Base-by-base conservation (phyloP, 2,797 vertebrate genomes). In the Dipus sagitta region DNA sequence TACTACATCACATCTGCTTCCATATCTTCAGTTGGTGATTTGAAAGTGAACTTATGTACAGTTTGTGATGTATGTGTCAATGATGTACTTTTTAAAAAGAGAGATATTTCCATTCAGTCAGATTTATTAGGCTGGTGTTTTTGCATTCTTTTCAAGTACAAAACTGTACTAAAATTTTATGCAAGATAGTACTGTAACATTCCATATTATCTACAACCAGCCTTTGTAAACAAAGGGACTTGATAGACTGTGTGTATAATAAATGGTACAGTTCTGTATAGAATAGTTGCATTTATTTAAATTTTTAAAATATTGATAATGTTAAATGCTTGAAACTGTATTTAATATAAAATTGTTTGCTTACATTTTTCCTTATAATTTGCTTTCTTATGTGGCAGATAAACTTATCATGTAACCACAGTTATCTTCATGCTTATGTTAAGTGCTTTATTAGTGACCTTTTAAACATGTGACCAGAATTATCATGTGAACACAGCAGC, bases 111-210 rank as follows among this genome's bases (percentile, higher is more conserved):
- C 98, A 96, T 98, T 98, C 96, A 97, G 96, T 98, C 97, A 97
- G 97, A 98, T 98, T 99, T 98, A 98, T 98, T 98, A 97, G 97
- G 98, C 97, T 98, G 98, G 98, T 97, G 97, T 98, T 98, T 96
- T 99, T 99, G 98, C 98, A 98, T 97, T 98, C 98, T 99, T 99
- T 99, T 98, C 97, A 99, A 98, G 98, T 99, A 98, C 98, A 96
- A 97, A 98, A 97, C 97, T 98, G 97, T 98, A 98, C 98, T 98
- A 97, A 98, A 98, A 98, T 99, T 99, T 99, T 99, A 99, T 99
- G 99, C 99, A 99, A 99, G 98, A 98, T 98, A 98, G 98, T 99
- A 99, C 99, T 99, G 98, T 99, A 99, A 99, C 99, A 99, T 99
- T 99, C 99, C 99, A 99, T 99, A 98, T 99, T 99, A 98, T 99